A percentile compares a stretch with the other conserved stretches of the same genome.
Conservation (phyloP, 2,113 vertebrate species). For the Alethe diademata region DNA sequence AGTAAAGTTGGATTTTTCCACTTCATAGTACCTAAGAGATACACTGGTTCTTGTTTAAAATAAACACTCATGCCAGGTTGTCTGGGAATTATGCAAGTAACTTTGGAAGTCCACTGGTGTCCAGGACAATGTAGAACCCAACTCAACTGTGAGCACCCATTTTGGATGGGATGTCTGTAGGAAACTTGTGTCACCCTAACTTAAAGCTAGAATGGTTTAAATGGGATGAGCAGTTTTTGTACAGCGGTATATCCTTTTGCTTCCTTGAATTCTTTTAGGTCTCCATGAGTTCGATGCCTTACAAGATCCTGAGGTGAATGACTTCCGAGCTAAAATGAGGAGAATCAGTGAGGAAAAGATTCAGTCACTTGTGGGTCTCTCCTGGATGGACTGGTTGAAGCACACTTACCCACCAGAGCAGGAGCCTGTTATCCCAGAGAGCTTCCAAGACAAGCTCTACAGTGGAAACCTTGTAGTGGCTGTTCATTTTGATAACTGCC, state of each 20-base stretch:
- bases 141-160: background rate
- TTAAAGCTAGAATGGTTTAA: background rate
- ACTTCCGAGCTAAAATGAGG: conserved; percentile 93
- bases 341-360: conserved; percentile 90
- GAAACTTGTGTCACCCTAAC: background rate
- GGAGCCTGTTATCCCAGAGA: conserved; percentile 77
- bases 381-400: conserved; percentile 90
- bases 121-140: background rate
- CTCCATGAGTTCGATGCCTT: conserved; percentile 94
- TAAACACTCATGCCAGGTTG: background rate
- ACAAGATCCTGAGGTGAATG: conserved; percentile 93
- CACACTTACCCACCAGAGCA: conserved; percentile 89
- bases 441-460: conserved; percentile 80
- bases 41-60: background rate
- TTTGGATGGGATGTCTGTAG: background rate
- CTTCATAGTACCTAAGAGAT: background rate
- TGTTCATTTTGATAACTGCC: conserved; percentile 92
- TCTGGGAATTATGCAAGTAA: background rate
- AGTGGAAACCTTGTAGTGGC: conserved; percentile 87
- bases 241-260: background rate
- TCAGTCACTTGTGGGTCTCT: conserved; percentile 84
- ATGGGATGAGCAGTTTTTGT: background rate
- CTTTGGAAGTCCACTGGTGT: background rate
- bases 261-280: conserved; percentile 74
- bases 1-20: background rate